Evolutionary conservation across 2,113 vertebrate genomes (phyloP).

Genomic region (Lepus americanus): DNA sequence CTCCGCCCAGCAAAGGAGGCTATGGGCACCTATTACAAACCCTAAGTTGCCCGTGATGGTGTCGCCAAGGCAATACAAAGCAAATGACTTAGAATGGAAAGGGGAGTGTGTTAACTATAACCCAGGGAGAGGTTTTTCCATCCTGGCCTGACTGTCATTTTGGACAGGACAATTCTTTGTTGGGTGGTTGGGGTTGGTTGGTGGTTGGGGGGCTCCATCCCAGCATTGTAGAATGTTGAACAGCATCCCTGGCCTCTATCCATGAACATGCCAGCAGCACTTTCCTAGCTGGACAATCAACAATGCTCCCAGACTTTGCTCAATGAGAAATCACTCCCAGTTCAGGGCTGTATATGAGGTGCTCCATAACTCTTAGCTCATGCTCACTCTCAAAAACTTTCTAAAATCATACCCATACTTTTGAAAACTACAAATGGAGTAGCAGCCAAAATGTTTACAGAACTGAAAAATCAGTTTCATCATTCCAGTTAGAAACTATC

Average conservation of each 20-base stretch:
- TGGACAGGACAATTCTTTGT: neutral
- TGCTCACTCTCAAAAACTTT: neutral
- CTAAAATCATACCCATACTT: neutral
- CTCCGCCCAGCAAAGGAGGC: neutral
- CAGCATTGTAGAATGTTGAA: neutral
- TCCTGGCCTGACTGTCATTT: neutral
- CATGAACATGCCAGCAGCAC: neutral
- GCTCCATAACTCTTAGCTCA: neutral
- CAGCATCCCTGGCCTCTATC: neutral
- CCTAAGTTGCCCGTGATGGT: neutral
- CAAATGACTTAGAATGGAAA: constrained; percentile 26
- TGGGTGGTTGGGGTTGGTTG: too few relatives aligned
- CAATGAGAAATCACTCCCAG: neutral
- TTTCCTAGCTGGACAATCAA: neutral
- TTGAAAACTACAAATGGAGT: neutral
- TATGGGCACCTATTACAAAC: neutral
- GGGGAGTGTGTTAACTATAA: neutral
- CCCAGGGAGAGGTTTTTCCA: neutral
- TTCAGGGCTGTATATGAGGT: neutral
- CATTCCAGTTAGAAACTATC: neutral
- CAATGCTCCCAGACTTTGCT: neutral
- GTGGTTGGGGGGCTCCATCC: fast-evolving
- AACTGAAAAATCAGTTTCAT: constrained; percentile 45
- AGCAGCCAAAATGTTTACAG: neutral
- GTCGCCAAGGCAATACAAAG: neutral